Conservation (phyloP, 2,888 invertebrate species). For the Poecilobothrus nobilitatus region DNA sequence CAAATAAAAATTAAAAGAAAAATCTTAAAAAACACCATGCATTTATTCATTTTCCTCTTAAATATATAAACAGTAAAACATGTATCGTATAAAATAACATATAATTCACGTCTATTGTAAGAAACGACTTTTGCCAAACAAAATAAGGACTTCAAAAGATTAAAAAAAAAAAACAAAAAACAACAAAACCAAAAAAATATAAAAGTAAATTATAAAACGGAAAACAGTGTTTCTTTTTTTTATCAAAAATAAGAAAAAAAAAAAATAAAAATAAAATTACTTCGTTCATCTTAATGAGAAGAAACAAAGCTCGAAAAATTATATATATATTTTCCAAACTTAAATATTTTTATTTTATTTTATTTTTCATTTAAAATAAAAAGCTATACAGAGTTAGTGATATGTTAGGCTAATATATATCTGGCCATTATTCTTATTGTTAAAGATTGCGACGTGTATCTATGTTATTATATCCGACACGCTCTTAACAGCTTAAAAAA, state of each 20-base stretch:
- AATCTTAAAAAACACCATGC: neutral
- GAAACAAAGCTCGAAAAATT: too few relatives aligned
- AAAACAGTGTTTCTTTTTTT: too few relatives aligned
- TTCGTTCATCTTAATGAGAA: too few relatives aligned
- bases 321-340: too few relatives aligned
- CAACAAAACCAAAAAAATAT: neutral
- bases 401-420: constrained; percentile 4
- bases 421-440: neutral
- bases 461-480: constrained; percentile 6
- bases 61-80: neutral
- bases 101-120: too few relatives aligned
- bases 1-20: neutral
- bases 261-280: too few relatives aligned
- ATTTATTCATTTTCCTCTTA: neutral
- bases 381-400: neutral
- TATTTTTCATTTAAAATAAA: neutral
- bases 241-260: too few relatives aligned
- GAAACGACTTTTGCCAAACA: too few relatives aligned
- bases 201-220: too few relatives aligned
- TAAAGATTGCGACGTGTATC: constrained; percentile 6
- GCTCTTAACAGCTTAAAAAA: constrained; percentile 5
- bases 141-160: too few relatives aligned
- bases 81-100: too few relatives aligned
- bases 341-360: too few relatives aligned
- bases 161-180: neutral